These are phyloP conservation scores for Drosophila seguyi DNA, from an alignment of 1,140 invertebrate genomes.

Conservation along the genomic window DNA sequence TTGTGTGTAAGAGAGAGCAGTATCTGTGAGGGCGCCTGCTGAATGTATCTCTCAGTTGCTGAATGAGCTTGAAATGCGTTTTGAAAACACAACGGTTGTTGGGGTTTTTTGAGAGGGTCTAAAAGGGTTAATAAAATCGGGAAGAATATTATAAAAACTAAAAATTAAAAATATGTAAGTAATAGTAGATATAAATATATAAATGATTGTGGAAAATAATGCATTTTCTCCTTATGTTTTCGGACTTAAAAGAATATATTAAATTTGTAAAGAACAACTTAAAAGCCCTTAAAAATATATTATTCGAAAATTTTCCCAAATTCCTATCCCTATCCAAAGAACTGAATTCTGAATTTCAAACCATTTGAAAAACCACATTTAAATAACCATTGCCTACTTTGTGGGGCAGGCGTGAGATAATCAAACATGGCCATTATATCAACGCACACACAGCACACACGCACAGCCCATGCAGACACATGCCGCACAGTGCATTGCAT, in stretches of 20 bases:
- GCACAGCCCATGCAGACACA: slow-evolving; percentile 16
- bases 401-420: slow-evolving; percentile 56
- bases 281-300: background rate
- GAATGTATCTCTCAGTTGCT: slow-evolving; percentile 59
- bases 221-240: background rate
- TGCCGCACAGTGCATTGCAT: slow-evolving; percentile 54
- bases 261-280: background rate
- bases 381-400: slow-evolving; percentile 70
- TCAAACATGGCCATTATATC: slow-evolving; percentile 64
- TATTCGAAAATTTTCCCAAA: background rate
- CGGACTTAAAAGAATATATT: too few species aligned
- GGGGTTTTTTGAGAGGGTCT: background rate
- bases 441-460: slow-evolving; percentile 16
- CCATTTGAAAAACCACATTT: slow-evolving; percentile 23
- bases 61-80: slow-evolving; percentile 73
- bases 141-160: background rate
- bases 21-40: slow-evolving; percentile 46
- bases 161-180: slow-evolving; percentile 3
- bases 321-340: background rate
- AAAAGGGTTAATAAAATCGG: slow-evolving; percentile 3
- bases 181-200: background rate
- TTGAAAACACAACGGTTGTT: slow-evolving; percentile 45
- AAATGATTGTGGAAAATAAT: background rate
- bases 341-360: slow-evolving; percentile 7
- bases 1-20: background rate